Evolutionary conservation across 2,888 invertebrate species (phyloP).

Genomic region (Melipona beecheii): DNA sequence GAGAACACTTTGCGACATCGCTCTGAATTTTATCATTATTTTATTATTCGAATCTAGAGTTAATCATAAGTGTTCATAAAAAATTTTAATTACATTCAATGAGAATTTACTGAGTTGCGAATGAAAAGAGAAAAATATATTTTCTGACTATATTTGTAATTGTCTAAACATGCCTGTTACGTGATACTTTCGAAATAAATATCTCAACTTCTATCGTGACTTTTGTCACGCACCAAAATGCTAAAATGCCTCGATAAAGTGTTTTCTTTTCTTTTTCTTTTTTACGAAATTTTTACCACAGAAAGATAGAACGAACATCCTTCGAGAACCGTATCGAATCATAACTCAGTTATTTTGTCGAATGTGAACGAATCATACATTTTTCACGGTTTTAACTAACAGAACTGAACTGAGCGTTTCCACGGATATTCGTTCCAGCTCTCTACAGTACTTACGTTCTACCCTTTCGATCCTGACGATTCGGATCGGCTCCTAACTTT

Average conservation of each 20-base stretch:
- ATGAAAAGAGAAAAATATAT: background rate
- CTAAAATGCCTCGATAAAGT: background rate
- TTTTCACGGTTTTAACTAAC: background rate
- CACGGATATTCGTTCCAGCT: background rate
- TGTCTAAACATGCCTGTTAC: background rate
- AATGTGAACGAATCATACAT: too few relatives aligned
- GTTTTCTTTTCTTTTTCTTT: too few relatives aligned
- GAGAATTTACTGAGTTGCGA: background rate
- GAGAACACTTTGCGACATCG: background rate
- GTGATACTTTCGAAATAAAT: background rate
- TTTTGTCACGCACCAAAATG: background rate
- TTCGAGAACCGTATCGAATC: background rate
- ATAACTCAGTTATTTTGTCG: too few relatives aligned
- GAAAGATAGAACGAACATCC: background rate
- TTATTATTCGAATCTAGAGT: background rate
- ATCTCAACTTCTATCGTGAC: background rate
- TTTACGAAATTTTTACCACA: background rate
- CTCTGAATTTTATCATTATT: background rate
- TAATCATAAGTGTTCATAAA: background rate
- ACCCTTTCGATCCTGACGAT: slow-evolving; percentile 96
- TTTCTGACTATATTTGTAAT: background rate
- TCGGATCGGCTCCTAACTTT: slow-evolving; percentile 95
- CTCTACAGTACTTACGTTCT: slow-evolving; percentile 87
- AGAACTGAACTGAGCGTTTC: background rate
- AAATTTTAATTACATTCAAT: background rate